These are phyloP conservation scores for Liposcelis brunnea DNA, from an alignment of 2,888 invertebrate species.

Conservation along the genomic window DNA sequence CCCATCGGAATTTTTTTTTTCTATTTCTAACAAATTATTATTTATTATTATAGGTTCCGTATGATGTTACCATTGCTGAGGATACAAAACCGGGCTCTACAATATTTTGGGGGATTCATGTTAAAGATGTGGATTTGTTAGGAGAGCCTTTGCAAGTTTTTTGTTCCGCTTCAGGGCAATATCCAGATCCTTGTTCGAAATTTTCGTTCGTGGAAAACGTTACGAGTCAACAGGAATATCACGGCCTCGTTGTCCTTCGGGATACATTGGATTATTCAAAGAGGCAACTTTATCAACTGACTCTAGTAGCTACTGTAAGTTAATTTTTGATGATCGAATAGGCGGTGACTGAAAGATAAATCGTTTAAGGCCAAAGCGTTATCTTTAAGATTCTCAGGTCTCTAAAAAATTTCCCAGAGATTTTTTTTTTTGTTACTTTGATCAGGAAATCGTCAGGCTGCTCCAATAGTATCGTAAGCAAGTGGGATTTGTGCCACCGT, in stretches of 20 bases:
- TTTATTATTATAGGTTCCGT: conserved; percentile 45
- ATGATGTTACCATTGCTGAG: conserved; percentile 61
- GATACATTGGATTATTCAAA: conserved; percentile 58
- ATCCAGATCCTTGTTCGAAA: conserved; percentile 50
- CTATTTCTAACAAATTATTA: conserved; percentile 10
- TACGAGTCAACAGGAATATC: conserved; percentile 40
- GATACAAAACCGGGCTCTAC: conserved; percentile 54
- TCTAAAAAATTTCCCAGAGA: too few relatives aligned
- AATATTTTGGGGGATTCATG: conserved; percentile 50
- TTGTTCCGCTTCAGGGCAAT: conserved; percentile 34
- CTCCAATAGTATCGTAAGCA: too few relatives aligned
- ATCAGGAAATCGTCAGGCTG: too few relatives aligned
- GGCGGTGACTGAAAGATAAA: too few relatives aligned
- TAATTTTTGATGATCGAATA: too few relatives aligned
- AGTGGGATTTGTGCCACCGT: too few relatives aligned
- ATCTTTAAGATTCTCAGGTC: too few relatives aligned
- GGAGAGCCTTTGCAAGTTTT: conserved; percentile 66
- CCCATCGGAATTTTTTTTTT: neutral
- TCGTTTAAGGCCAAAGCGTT: too few relatives aligned
- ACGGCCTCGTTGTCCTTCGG: conserved; percentile 54
- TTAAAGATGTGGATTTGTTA: conserved; percentile 62
- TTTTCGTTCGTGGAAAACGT: conserved; percentile 46
- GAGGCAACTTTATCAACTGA: conserved; percentile 58
- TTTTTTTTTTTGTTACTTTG: too few relatives aligned
- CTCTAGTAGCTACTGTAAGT: conserved; percentile 58